Percentiles rank a stretch among this genome's conserved stretches.
Evolutionary conservation across 2,113 vertebrate species (phyloP).

Genomic region (Beaufortia kweichowensis): DNA sequence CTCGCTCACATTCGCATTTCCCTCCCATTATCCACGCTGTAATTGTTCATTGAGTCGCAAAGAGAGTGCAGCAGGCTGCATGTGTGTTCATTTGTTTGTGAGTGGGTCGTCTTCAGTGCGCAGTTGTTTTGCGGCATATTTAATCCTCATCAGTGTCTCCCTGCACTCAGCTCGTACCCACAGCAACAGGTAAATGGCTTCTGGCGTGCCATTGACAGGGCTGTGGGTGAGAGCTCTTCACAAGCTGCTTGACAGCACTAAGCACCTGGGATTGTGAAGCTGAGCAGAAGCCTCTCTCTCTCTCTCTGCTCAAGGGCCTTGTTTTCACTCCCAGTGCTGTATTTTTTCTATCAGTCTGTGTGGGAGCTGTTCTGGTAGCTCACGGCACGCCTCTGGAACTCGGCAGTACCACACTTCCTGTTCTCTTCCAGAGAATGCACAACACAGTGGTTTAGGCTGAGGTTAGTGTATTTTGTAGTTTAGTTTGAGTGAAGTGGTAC

Average conservation of each 20-base stretch:
- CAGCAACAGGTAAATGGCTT: conserved; percentile 91
- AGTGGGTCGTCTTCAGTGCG: conserved; percentile 50
- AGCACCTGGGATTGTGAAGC: conserved; percentile 92
- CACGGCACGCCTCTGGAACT: conserved; percentile 53
- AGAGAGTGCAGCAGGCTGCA: not conserved
- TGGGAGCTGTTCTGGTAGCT: conserved; percentile 62
- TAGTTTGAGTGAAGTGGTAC: not conserved
- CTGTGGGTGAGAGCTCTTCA: conserved; percentile 79
- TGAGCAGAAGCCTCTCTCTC: conserved; percentile 77
- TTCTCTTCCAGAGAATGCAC: not conserved
- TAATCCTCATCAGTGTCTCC: conserved; percentile 88
- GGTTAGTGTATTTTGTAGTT: conserved; percentile 6
- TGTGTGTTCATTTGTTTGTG: conserved; percentile 35
- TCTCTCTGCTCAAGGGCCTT: conserved; percentile 80
- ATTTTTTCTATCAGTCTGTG: conserved; percentile 64
- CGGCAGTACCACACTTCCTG: conserved; percentile 13
- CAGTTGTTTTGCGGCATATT: conserved; percentile 74
- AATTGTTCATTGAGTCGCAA: conserved; percentile 38
- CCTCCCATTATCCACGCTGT: conserved; percentile 4
- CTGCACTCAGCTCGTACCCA: conserved; percentile 88
- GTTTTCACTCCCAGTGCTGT: conserved; percentile 88
- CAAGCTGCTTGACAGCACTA: conserved; percentile 86
- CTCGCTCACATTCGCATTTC: not conserved
- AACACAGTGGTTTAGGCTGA: not conserved
- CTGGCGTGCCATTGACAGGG: conserved; percentile 86